These are phyloP conservation scores for Phyllopteryx taeniolatus DNA, from an alignment of 2,113 vertebrate species.

Conservation along the genomic window DNA sequence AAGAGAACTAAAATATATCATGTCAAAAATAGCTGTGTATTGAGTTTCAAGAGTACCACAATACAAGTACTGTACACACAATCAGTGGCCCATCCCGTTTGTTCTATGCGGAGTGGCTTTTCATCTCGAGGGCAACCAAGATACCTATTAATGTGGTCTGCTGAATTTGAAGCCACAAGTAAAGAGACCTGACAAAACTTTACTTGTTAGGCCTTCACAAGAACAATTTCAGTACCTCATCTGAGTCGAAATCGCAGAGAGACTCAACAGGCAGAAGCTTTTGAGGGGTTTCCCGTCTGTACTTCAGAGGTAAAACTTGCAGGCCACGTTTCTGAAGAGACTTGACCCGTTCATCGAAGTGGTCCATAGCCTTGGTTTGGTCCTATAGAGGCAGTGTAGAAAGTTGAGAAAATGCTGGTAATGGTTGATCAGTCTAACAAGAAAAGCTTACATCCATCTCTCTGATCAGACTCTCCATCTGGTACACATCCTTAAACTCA, in stretches of 20 bases:
- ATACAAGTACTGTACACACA: too few species aligned
- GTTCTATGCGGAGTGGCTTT: background rate
- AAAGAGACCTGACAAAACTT: background rate
- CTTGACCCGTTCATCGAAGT: conserved; percentile 81
- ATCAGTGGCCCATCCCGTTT: too few species aligned
- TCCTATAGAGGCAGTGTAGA: conserved; percentile 71
- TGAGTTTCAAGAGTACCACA: too few species aligned
- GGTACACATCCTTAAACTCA: conserved; percentile 92
- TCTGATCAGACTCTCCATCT: conserved; percentile 82
- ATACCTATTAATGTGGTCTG: background rate
- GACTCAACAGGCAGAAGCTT: conserved; percentile 87
- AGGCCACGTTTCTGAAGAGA: conserved; percentile 83
- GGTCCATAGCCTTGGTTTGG: conserved; percentile 88
- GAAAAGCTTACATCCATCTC: conserved; percentile 84
- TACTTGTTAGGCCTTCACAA: background rate
- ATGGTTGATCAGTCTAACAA: background rate
- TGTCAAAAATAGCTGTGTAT: too few species aligned
- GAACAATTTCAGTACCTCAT: conserved; percentile 75
- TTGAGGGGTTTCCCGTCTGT: conserved; percentile 72
- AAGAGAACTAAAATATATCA: too few species aligned
- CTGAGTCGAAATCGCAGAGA: conserved; percentile 86
- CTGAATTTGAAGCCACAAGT: background rate
- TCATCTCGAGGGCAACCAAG: background rate
- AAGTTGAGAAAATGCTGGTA: background rate
- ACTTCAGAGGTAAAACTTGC: conserved; percentile 85